Evolutionary conservation across 2,113 vertebrate genomes (phyloP), one percentile per base, ranked within the genome.

Genomic region (Ramphastos sulfuratus): DNA sequence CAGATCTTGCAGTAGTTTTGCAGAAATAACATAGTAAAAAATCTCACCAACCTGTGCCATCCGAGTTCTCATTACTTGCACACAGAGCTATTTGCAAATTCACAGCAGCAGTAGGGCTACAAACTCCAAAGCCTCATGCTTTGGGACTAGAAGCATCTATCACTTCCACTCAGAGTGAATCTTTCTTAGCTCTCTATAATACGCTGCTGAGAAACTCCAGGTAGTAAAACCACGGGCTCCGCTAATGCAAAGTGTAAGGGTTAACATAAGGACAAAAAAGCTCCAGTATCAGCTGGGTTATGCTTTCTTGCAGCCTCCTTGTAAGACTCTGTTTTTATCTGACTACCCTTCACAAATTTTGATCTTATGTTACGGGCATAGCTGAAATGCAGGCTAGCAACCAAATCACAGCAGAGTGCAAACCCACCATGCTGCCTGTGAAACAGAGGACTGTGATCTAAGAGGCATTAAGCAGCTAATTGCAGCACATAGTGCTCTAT

Each of bases 71-170:
- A 10, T 76, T 89, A 64, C 25, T 9, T 39, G 67, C 0, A 0
- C 64, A 10, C 50, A 28, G 87, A 70, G 74, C 67, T 92, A 18
- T 92, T 92, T 92, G 87, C 87, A 93, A n/a, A 89, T 82, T 42
- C 71, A 24, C 71, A 82, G 67, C 81, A 56, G 84, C 74, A 39
- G 6, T 2, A 46, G 56, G 87, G 60, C 81, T 79, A 28, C 87
- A 60, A 19, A 25, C 78, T 92, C 78, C 56, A 59, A 71, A 89
- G 54, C 78, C 50, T 54, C 21, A 2, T 11, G 31, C 27, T 54
- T 91, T 81, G 77, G 75, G 67, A 67, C 39, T 33, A 9, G 91
- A 44, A 85, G 64, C 82, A 74, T 92, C 86, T 92, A 86, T 86
- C 83, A 31, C 75, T 77, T 60, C 64, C 73, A 74, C 78, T 87